Evolutionary conservation across 2,888 invertebrate genomes (phyloP), one percentile per base, ranked within the genome.

Genomic region (Erebia aethiops): DNA sequence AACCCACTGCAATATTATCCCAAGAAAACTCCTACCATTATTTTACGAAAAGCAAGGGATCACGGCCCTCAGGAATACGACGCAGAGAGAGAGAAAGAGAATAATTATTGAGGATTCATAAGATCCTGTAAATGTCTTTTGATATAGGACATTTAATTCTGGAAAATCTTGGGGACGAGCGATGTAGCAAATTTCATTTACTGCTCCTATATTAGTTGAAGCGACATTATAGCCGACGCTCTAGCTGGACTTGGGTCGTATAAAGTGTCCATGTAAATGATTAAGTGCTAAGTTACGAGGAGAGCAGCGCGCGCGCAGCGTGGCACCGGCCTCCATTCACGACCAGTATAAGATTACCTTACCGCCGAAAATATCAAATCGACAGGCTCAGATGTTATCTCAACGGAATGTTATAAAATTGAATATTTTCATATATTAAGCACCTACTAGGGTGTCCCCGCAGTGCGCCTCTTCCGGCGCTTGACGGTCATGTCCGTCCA

Each of bases 291-390:
- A 92, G 90, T 92, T 91, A 91, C 87, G 90, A 88, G 84, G 84
- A 83, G 83, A 80, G 85, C 84, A 81, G 86, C 88, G 86, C 85
- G 82, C 86, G 85, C 92, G 83, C 92, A 90, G 92, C 92, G 81
- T 87, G 92, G 84, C 82, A 71, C 80, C 89, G 79, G 77, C 77
- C 82, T 87, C 90, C 92, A 92, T 91, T 90, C 90, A 90, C 84
- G 82, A 82, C 74, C 73, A 80, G 83, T 87, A 89, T 91, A 89
- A 89, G 84, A 89, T 92, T 91, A 91, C 92, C 86, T 89, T 87
- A 90, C 88, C 90, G 90, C 91, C 91, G 90, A 92, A 92, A 92
- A 91, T 90, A 91, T 92, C 91, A 91, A 91, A 90, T 92, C 92
- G 92, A 90, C 92, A 91, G 86, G 75, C 79, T 82, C 84, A 88